These are phyloP conservation scores for Antennarius striatus DNA, from an alignment of 2,113 vertebrate species.

Conservation along the genomic window DNA sequence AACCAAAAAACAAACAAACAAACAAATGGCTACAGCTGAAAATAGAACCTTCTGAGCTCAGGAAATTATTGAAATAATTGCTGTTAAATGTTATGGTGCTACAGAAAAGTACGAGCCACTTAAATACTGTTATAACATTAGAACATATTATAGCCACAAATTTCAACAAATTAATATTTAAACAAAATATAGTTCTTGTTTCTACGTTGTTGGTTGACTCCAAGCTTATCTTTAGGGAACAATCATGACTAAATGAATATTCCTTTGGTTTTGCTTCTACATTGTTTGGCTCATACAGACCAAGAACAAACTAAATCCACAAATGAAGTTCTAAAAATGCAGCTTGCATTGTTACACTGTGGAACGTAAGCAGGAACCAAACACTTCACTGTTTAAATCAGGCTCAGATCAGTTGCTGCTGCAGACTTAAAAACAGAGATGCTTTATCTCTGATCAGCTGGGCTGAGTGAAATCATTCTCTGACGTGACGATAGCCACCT, in stretches of 20 bases:
- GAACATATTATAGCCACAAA: constrained; percentile 31
- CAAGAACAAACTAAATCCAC: too few relatives aligned
- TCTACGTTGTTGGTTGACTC: constrained; percentile 16
- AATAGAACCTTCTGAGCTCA: too few relatives aligned
- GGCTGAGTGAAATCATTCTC: constrained; percentile 51
- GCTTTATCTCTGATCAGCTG: constrained; percentile 60
- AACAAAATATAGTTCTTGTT: constrained; percentile 10
- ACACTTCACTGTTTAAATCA: constrained; percentile 20
- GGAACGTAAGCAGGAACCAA: constrained; percentile 3
- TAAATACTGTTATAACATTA: constrained; percentile 6
- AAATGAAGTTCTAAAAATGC: neutral
- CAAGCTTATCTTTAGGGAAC: constrained; percentile 21
- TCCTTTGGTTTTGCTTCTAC: constrained; percentile 1
- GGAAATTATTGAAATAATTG: neutral
- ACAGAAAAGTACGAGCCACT: neutral
- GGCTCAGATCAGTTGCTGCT: constrained; percentile 13
- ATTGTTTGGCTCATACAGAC: too few relatives aligned
- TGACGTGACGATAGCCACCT: constrained; percentile 63
- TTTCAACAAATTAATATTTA: constrained; percentile 36
- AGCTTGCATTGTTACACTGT: neutral
- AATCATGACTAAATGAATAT: constrained; percentile 25
- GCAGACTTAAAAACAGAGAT: constrained; percentile 37
- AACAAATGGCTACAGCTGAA: neutral
- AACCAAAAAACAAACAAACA: neutral
- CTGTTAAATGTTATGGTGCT: neutral